Evolutionary conservation across 2,113 vertebrate genomes (phyloP).

Genomic region (Zonotrichia leucophrys): DNA sequence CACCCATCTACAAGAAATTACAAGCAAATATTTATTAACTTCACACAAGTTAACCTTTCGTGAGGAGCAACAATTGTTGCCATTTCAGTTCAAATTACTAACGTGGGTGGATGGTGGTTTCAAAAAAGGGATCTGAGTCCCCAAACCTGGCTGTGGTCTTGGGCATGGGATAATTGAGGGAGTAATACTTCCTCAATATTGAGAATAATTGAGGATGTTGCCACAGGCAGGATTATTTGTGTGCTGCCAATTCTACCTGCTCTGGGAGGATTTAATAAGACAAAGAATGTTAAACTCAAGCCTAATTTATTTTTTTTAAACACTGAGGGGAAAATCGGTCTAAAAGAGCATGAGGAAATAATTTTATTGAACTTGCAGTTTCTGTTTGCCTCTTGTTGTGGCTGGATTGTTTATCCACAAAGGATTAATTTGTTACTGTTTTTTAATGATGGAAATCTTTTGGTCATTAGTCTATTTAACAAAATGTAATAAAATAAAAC

Average conservation of each 20-base stretch:
- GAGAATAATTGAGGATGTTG: not conserved
- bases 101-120: not conserved
- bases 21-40: not conserved
- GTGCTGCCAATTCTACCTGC: not conserved
- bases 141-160: not conserved
- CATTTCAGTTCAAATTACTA: not conserved
- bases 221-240: not conserved
- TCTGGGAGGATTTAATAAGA: not conserved
- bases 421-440: not conserved
- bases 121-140: not conserved
- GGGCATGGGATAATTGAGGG: not conserved
- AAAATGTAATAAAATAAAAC: not conserved
- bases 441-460: not conserved
- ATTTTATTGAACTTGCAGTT: not conserved
- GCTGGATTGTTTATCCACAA: not conserved
- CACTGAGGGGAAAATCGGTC: not conserved
- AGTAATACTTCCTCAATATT: not conserved
- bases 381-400: not conserved
- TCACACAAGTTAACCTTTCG: not conserved
- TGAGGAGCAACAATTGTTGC: not conserved
- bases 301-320: not conserved
- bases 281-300: not conserved
- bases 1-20: not conserved
- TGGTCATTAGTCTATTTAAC: not conserved
- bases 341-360: not conserved